A percentile compares a stretch with the other conserved stretches of the same genome.
These are phyloP conservation scores for Amphipoea lucens DNA, from an alignment of 2,888 invertebrate genomes.

Conservation along the genomic window DNA sequence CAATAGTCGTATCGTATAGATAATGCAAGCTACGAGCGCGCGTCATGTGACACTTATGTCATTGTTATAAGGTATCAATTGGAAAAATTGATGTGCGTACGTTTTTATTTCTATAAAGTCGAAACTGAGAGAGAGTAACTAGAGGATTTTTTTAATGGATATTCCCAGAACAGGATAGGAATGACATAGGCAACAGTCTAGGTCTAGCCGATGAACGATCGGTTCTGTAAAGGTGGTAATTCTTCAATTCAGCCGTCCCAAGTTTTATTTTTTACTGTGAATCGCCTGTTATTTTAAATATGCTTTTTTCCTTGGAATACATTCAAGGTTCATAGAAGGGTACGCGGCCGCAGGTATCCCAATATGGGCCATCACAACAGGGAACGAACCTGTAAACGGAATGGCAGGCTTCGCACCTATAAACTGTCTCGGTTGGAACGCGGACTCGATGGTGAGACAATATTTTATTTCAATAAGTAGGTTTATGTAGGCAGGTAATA, in stretches of 20 bases:
- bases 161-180: not conserved
- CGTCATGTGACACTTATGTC: too few relatives aligned
- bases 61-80: not conserved
- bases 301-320: not conserved
- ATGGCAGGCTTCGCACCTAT: not conserved
- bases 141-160: not conserved
- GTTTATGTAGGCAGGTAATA: not conserved
- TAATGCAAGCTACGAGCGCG: not conserved
- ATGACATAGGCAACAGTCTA: not conserved
- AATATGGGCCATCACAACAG: slow-evolving; percentile 94
- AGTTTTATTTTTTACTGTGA: not conserved
- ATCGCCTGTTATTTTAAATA: not conserved
- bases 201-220: not conserved
- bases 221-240: not conserved
- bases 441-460: slow-evolving; percentile 1
- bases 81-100: not conserved
- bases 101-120: too few relatives aligned
- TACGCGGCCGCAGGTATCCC: slow-evolving; percentile 91
- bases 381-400: slow-evolving; percentile 41
- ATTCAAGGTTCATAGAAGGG: slow-evolving; percentile 92
- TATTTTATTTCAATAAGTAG: not conserved
- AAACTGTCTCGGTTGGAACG: slow-evolving; percentile 11
- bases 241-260: not conserved
- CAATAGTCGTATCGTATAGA: too few relatives aligned
- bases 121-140: not conserved